Base-by-base conservation (phyloP, 2,797 vertebrate genomes). In the Anabacerthia variegaticeps region DNA sequence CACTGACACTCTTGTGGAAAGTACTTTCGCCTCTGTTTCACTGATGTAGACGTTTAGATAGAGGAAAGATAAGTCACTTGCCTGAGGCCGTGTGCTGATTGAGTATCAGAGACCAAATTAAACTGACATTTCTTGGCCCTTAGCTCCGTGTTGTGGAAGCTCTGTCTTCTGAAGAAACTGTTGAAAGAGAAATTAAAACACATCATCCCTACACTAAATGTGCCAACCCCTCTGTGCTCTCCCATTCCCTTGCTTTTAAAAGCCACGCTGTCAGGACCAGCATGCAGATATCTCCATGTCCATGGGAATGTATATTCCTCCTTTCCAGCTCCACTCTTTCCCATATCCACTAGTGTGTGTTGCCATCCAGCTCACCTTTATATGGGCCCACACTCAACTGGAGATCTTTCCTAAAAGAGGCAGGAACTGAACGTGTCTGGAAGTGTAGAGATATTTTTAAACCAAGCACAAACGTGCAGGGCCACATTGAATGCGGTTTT, bases 71-170 rank as follows among this genome's bases (percentile, higher is more conserved):
- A 95, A 95, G 95, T 94, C 96, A 39, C 92, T 96, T 67, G 92
- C 94, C 96, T 52, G 59, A 87, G 93, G 92, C 66, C 72, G 14
- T 54, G 77, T 44, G 32, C 92, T 93, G 95, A 96, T 86, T 88
- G 88, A 95, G 71, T 93, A 93, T 95, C 95, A 88, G 91, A 94
- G 88, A 94, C 89, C 92, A 88, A 96, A 96, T 95, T 95, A 97
- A 94, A 92, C 85, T 96, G 92, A 92, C 95, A 85, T 93, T 78
- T 94, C 95, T 92, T 94, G 94, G 92, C 80, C 94, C 91, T 94
- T 49, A 90, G 78, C 61, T 97, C 73, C 2, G 0, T 73, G 44
- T 63, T 81, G 84, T 41, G 52, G 82, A 96, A 88, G 55, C 66
- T 82, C 74, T 54, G 49, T 43, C 84, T 95, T 48, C 63, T 71